Conservation (phyloP, 2,113 vertebrate species). For the Gallinago jamesoni region DNA sequence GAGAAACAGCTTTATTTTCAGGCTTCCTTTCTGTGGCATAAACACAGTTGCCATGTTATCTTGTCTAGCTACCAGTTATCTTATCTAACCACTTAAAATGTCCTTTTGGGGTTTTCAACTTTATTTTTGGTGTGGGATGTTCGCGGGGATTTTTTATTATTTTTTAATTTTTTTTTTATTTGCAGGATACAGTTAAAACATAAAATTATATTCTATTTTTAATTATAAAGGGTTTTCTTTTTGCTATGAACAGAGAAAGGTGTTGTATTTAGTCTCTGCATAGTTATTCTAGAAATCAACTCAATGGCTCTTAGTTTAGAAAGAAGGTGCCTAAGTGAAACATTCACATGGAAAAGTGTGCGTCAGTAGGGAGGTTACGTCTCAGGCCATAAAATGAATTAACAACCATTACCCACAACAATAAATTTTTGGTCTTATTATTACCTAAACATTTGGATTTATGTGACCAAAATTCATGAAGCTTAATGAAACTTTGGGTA, state of each 20-base stretch:
- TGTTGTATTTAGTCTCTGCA: background rate
- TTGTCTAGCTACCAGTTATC: background rate
- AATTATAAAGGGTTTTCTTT: background rate
- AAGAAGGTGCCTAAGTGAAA: background rate
- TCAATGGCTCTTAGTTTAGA: background rate
- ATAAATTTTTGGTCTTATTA: background rate
- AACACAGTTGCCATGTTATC: background rate
- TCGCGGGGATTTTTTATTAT: rapidly evolving
- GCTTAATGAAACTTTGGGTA: constrained; percentile 11
- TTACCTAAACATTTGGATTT: constrained; percentile 36
- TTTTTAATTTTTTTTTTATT: background rate
- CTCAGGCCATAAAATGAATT: background rate
- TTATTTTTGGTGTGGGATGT: background rate
- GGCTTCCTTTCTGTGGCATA: background rate
- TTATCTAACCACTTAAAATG: background rate
- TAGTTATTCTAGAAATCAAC: background rate
- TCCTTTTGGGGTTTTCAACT: background rate
- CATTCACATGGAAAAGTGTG: background rate
- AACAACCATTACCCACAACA: background rate
- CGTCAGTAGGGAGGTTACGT: background rate
- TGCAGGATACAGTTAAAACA: background rate
- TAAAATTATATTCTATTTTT: background rate
- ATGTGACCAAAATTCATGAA: constrained; percentile 44
- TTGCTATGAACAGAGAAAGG: background rate
- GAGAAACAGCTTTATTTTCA: background rate